A percentile compares a stretch with the other conserved stretches of the same genome.
Evolutionary conservation across 2,797 vertebrate genomes (phyloP).

Genomic region (Esox lucius): DNA sequence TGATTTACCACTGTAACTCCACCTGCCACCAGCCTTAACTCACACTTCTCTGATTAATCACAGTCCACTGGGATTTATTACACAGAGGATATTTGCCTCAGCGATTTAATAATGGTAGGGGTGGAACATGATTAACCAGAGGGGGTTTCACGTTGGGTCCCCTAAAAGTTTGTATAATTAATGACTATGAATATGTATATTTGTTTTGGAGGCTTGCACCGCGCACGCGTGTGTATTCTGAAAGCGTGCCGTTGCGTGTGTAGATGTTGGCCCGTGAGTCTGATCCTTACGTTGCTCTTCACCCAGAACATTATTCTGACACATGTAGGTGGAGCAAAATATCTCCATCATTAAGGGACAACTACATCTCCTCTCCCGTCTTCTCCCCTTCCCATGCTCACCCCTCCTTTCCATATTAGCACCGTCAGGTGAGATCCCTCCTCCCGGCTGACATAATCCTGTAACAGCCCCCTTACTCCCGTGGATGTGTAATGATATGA

Average conservation of each 20-base stretch:
- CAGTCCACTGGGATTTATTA: conserved; percentile 79
- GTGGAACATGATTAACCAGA: conserved; percentile 80
- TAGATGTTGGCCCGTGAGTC: conserved; percentile 34
- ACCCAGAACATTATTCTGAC: conserved; percentile 23
- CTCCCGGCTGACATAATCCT: conserved; percentile 86
- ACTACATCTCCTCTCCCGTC: conserved; percentile 11
- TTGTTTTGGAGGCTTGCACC: conserved; percentile 65
- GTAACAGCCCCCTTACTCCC: conserved; percentile 87
- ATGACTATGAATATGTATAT: conserved; percentile 80
- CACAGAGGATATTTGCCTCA: conserved; percentile 80
- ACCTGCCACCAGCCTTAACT: conserved; percentile 68
- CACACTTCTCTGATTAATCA: conserved; percentile 79
- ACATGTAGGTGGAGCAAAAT: conserved; percentile 30
- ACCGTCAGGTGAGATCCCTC: conserved; percentile 59
- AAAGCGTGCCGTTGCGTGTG: conserved; percentile 20
- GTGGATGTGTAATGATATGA: conserved; percentile 93
- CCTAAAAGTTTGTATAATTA: conserved; percentile 72
- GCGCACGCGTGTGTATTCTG: conserved; percentile 8
- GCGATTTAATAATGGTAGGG: conserved; percentile 81
- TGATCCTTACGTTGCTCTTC: conserved; percentile 41
- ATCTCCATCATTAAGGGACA: conserved; percentile 44
- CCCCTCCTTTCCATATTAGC: conserved; percentile 67
- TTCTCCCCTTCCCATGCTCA: conserved; percentile 63
- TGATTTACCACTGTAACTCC: conserved; percentile 77
- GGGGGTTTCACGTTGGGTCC: conserved; percentile 58